A percentile compares a stretch with the other conserved stretches of the same genome.
phyloP scores from a whole-genome alignment of 2,888 invertebrate genomes.

The Lordiphosa andalusiaca region DNA sequence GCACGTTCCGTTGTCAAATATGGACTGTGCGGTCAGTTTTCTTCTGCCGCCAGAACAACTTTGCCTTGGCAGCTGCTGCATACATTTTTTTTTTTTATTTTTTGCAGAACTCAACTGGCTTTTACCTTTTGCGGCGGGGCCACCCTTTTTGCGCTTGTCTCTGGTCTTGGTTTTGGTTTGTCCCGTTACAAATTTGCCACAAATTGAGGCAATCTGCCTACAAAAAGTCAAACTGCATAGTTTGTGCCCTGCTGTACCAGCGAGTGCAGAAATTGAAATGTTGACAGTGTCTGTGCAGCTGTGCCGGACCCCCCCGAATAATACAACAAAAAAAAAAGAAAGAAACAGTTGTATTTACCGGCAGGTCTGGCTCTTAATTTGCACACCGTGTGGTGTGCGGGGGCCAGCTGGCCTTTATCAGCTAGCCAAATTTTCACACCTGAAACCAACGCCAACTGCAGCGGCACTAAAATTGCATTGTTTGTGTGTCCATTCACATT shows the following conservation, averaged over 20 bases:
- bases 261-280: constrained; percentile 11
- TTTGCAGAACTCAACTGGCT: constrained; percentile 59
- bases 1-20: constrained; percentile 70
- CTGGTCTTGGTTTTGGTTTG: constrained; percentile 20
- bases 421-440: not conserved
- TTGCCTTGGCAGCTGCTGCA: constrained; percentile 37
- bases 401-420: constrained; percentile 59
- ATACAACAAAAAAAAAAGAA: too few relatives aligned
- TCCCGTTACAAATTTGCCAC: constrained; percentile 58
- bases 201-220: constrained; percentile 42
- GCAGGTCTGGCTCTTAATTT: not conserved
- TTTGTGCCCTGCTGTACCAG: constrained; percentile 13
- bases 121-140: constrained; percentile 66
- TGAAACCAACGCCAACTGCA: constrained; percentile 17
- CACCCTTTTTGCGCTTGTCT: constrained; percentile 56
- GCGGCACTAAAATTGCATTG: constrained; percentile 37
- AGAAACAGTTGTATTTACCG: too few relatives aligned
- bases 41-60: constrained; percentile 37
- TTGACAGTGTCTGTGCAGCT: constrained; percentile 28
- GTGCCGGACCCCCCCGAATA: constrained; percentile 8
- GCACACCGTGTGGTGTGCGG: constrained; percentile 16
- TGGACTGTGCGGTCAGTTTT: constrained; percentile 65
- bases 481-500: constrained; percentile 30
- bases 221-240: constrained; percentile 15
- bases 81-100: too few relatives aligned